Percentiles rank a stretch among this genome's conserved stretches.
These are phyloP conservation scores for Dugesia japonica DNA, from an alignment of 2,888 invertebrate species.

Conservation along the genomic window DNA sequence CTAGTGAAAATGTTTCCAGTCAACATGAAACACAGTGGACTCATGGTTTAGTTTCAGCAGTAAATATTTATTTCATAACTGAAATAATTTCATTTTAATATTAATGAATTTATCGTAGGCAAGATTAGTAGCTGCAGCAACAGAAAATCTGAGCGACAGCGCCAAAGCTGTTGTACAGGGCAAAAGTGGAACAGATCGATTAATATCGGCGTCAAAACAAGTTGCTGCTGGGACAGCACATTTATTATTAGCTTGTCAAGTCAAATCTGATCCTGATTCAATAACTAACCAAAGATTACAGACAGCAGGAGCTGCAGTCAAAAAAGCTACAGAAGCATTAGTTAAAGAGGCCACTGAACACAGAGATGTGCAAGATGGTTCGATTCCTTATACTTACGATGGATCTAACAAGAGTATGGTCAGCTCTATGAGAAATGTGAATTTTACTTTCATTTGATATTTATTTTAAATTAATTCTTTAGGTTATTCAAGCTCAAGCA, in stretches of 20 bases:
- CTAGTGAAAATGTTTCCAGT: conserved; percentile 47
- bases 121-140: conserved; percentile 24
- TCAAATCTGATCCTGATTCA: conserved; percentile 68
- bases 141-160: conserved; percentile 63
- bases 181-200: conserved; percentile 63
- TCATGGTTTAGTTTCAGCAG: conserved; percentile 36
- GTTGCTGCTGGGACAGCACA: conserved; percentile 90
- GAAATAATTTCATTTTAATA: conserved; percentile 31
- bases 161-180: conserved; percentile 81
- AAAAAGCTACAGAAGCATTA: conserved; percentile 86
- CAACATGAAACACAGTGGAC: conserved; percentile 24
- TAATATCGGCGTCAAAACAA: conserved; percentile 77
- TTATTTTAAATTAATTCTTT: not conserved
- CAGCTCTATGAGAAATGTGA: conserved; percentile 23
- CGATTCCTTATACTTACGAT: not conserved
- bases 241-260: conserved; percentile 88
- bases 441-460: not conserved
- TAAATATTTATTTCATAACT: conserved; percentile 39
- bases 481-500: conserved; percentile 28
- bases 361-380: not conserved
- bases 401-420: conserved; percentile 9
- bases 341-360: conserved; percentile 74
- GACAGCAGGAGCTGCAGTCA: conserved; percentile 83
- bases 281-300: conserved; percentile 7
- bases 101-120: conserved; percentile 37